A percentile compares a stretch with the other conserved stretches of the same genome.
Evolutionary conservation across 2,113 vertebrate species (phyloP).

Genomic region (Aspidoscelis tigris): DNA sequence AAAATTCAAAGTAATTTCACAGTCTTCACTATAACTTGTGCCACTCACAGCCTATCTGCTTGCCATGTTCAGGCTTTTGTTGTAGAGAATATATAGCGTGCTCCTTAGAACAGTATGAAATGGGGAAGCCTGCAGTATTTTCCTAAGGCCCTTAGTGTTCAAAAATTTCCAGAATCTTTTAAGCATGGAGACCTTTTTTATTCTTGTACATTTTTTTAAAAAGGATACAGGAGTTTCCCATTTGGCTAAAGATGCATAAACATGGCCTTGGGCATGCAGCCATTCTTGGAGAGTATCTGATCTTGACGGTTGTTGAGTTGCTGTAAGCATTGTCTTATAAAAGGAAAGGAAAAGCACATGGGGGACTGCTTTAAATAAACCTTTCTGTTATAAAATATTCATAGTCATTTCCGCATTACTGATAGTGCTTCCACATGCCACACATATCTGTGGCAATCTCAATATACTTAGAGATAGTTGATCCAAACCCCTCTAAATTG

Average conservation of each 20-base stretch:
- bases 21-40: fast-evolving
- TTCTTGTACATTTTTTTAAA: conserved; percentile 35
- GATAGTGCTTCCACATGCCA: too few species aligned
- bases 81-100: neutral
- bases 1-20: conserved; percentile 16
- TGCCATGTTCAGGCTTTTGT: neutral
- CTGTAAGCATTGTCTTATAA: neutral
- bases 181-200: fast-evolving
- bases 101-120: neutral
- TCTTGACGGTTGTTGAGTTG: fast-evolving
- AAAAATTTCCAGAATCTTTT: neutral
- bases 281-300: fast-evolving
- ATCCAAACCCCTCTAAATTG: too few species aligned
- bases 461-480: too few species aligned
- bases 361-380: fast-evolving
- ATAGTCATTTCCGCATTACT: fast-evolving
- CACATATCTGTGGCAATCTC: too few species aligned
- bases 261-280: neutral
- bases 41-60: neutral
- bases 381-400: neutral
- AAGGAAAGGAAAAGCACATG: conserved; percentile 11
- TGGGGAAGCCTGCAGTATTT: neutral
- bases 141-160: neutral
- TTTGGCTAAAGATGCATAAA: neutral
- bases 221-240: conserved; percentile 30